Conservation (phyloP, 2,797 vertebrate genomes). For the Periophthalmus magnuspinnatus region DNA sequence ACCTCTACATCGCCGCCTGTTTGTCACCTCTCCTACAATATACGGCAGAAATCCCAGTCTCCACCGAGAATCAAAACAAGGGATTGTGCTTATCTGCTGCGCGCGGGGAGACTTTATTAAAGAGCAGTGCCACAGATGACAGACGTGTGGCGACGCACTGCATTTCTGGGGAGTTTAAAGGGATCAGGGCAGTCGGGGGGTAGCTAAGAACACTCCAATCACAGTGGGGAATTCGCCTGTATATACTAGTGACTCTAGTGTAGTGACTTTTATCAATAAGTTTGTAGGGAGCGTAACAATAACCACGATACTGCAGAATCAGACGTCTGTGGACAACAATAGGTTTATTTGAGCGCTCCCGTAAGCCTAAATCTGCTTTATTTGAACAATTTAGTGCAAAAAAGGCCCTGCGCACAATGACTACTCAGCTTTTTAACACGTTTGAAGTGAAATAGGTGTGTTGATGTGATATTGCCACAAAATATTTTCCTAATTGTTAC, state of each 20-base stretch:
- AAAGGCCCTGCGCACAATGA: too few relatives aligned
- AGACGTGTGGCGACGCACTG: conserved; percentile 55
- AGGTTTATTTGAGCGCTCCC: too few relatives aligned
- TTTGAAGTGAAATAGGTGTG: too few relatives aligned
- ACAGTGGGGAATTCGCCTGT: conserved; percentile 35
- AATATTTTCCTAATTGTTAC: too few relatives aligned
- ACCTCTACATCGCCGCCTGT: conserved; percentile 34
- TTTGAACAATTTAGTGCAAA: too few relatives aligned
- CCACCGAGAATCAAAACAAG: conserved; percentile 57
- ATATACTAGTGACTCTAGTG: conserved; percentile 22
- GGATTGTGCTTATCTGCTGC: conserved; percentile 54
- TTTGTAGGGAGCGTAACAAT: neutral
- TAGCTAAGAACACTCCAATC: conserved; percentile 35
- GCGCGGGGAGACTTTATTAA: conserved; percentile 63
- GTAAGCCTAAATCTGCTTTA: too few relatives aligned
- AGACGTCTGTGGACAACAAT: neutral
- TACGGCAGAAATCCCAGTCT: conserved; percentile 45
- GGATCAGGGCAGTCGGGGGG: conserved; percentile 53
- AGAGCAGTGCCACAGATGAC: conserved; percentile 48
- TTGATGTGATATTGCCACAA: too few relatives aligned
- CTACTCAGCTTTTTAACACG: too few relatives aligned
- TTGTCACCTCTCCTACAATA: conserved; percentile 34
- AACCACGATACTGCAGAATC: neutral
- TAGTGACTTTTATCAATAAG: conserved; percentile 37
- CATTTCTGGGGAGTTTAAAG: conserved; percentile 64